Base-by-base conservation (phyloP, 2,797 vertebrate genomes). In the Atherinosoma microstoma region DNA sequence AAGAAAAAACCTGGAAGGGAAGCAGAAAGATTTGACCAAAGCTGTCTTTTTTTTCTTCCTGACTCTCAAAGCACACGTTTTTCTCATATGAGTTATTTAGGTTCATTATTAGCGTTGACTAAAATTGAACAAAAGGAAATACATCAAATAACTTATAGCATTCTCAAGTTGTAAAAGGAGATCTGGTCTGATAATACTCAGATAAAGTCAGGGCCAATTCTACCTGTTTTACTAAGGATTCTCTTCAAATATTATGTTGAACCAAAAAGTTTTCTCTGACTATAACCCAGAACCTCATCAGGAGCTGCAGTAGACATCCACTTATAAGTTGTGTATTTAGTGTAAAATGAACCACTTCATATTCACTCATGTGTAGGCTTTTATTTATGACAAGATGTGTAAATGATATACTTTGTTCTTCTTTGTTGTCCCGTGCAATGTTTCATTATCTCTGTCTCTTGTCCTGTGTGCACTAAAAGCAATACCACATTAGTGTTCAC, bases 331-430 rank as follows among this genome's bases (percentile, higher is more conserved):
- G 58, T 82, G 77, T 83, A 82, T 87, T 85, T 85, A 78, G 74
- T 89, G 84, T 89, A 56, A 84, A 89, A 84, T 78, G 47, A 87
- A 89, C 78, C 76, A 84, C 89, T 89, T 67, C 76, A 76, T 88
- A 84, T 79, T 87, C 68, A 85, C 75, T 66, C 63, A 77, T 75
- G 73, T 88, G 62, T 84, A 83, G 80, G 77, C 86, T 18, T 88
- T 92, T 92, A 93, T 94, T 94, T 93, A 94, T 91, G 82, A 88
- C 64, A 63, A 90, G 69, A 88, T 89, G 67, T 92, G 81, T 93
- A 92, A 93, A 91, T 92, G 73, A 88, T 90, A 84, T 89, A 80
- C 82, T 84, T 84, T 90, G 76, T 85, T 88, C 76, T 73, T 71
- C 71, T 84, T 84, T 76, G 56, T 92, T 87, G 87, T 79, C 80